These are phyloP conservation scores for Salarias fasciatus DNA, from an alignment of 2,797 vertebrate genomes.

Conservation along the genomic window DNA sequence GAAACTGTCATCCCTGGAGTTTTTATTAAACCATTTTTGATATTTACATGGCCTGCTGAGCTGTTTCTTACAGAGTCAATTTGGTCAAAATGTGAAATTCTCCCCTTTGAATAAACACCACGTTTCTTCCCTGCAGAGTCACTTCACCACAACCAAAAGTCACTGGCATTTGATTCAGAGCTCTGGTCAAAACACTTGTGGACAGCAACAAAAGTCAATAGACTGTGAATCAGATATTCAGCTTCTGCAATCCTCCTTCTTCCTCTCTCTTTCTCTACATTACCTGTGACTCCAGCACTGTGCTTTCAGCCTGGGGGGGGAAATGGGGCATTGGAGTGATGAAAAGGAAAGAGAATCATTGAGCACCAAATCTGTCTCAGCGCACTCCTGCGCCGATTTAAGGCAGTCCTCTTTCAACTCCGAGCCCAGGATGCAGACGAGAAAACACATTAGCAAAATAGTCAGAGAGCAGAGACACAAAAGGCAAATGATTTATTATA, in stretches of 20 bases:
- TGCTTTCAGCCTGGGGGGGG: conserved; percentile 56
- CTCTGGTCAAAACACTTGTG: conserved; percentile 66
- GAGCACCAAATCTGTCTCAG: conserved; percentile 48
- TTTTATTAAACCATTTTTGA: conserved; percentile 75
- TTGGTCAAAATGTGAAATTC: conserved; percentile 78
- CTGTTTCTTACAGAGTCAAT: conserved; percentile 69
- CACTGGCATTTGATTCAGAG: conserved; percentile 60
- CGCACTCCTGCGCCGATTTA: conserved; percentile 60
- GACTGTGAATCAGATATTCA: conserved; percentile 46
- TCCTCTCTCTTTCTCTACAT: conserved; percentile 9
- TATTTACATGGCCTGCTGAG: conserved; percentile 76
- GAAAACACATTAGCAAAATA: conserved; percentile 77
- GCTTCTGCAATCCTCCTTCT: conserved; percentile 29
- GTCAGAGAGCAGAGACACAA: conserved; percentile 70
- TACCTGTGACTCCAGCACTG: conserved; percentile 50
- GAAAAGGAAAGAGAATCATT: conserved; percentile 72
- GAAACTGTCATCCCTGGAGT: conserved; percentile 74
- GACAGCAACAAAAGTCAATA: conserved; percentile 51
- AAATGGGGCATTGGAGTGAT: conserved; percentile 79
- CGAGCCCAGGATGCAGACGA: conserved; percentile 51
- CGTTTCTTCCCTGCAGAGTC: conserved; percentile 63
- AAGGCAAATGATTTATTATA: conserved; percentile 82
- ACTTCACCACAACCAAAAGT: conserved; percentile 65
- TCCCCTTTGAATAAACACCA: conserved; percentile 74
- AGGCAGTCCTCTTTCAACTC: conserved; percentile 70